These are phyloP conservation scores for Keiferia lycopersicella DNA, from an alignment of 2,888 invertebrate species.

Conservation along the genomic window DNA sequence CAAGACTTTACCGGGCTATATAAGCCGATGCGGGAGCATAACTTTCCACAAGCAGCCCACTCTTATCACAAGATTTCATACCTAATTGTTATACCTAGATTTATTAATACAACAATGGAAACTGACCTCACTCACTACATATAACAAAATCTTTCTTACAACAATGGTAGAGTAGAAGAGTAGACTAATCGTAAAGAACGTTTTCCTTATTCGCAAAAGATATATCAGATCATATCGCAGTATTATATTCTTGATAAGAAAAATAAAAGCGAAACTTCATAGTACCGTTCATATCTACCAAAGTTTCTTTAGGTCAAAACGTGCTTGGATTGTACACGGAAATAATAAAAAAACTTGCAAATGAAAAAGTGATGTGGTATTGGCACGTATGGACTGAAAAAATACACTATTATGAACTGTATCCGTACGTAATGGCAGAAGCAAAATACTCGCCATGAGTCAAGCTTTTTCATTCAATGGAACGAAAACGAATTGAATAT, in stretches of 20 bases:
- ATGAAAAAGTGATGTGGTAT: too few species aligned
- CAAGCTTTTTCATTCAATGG: too few species aligned
- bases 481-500: too few species aligned
- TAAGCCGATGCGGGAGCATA: too few species aligned
- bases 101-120: background rate
- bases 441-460: too few species aligned
- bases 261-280: background rate
- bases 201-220: background rate
- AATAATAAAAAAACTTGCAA: slow-evolving; percentile 20
- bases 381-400: slow-evolving; percentile 6
- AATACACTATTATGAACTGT: background rate
- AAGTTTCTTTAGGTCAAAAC: slow-evolving; percentile 1
- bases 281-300: background rate
- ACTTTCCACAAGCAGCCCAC: too few species aligned
- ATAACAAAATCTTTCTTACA: background rate
- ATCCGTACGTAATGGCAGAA: too few species aligned
- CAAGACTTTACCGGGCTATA: too few species aligned
- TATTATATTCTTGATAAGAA: background rate
- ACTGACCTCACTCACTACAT: background rate
- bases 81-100: background rate
- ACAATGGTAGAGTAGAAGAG: too few species aligned
- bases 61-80: background rate
- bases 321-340: slow-evolving; percentile 12
- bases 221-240: background rate
- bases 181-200: background rate